Conservation (phyloP, 2,113 vertebrate species). For the Serilophus lunatus region DNA sequence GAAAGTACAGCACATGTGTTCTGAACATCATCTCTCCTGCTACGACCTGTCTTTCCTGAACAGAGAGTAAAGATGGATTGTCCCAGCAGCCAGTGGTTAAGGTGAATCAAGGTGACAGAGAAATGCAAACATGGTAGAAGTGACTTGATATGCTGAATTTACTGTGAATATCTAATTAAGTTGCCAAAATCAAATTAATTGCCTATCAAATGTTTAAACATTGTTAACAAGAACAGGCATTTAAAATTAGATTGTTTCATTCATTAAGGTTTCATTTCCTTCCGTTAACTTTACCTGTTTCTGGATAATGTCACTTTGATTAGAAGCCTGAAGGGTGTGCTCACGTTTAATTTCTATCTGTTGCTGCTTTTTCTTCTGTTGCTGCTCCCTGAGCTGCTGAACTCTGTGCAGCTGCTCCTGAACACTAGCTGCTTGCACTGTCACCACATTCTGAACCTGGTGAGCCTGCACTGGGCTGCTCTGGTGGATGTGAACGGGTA, state of each 20-base stretch:
- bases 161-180: background rate
- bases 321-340: conserved; percentile 84
- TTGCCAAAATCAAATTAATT: conserved; percentile 28
- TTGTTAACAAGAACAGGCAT: conserved; percentile 64
- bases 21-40: conserved; percentile 18
- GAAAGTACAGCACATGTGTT: background rate
- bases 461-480: conserved; percentile 80
- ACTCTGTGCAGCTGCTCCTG: conserved; percentile 93
- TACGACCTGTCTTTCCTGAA: conserved; percentile 17
- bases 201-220: conserved; percentile 59
- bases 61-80: background rate
- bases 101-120: conserved; percentile 14
- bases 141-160: conserved; percentile 5
- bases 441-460: conserved; percentile 91
- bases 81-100: conserved; percentile 23
- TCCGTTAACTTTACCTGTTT: conserved; percentile 85
- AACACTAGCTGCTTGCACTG: conserved; percentile 89
- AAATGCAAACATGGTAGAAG: background rate
- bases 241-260: conserved; percentile 39
- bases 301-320: conserved; percentile 89
- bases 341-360: conserved; percentile 90
- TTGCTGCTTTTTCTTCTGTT: conserved; percentile 90
- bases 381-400: conserved; percentile 93
- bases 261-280: conserved; percentile 41
- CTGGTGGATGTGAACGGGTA: conserved; percentile 88